phyloP scores from a whole-genome alignment of 2,888 invertebrate species.

The Pseudococcus viburni region DNA sequence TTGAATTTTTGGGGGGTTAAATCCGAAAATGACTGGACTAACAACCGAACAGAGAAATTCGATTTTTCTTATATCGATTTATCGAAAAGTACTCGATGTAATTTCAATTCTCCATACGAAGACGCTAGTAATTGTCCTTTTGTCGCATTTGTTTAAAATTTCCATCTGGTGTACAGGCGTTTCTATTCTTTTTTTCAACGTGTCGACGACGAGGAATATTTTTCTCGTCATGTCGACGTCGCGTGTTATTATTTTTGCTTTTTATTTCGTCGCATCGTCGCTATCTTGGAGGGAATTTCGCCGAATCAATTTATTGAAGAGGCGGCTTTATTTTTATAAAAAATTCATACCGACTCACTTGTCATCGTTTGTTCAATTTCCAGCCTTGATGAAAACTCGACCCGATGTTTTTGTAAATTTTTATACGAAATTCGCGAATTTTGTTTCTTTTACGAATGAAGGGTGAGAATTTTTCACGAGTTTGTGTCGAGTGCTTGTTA shows the following conservation, averaged over 20 bases:
- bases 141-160: neutral
- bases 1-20: too few species aligned
- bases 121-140: neutral
- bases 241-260: neutral
- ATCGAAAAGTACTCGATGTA: too few species aligned
- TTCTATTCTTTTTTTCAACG: neutral
- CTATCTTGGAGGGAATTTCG: neutral
- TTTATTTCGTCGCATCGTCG: neutral
- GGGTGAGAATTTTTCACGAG: neutral
- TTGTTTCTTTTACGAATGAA: too few species aligned
- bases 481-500: neutral
- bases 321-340: conserved; percentile 12
- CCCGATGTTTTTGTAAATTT: neutral
- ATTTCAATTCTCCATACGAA: too few species aligned
- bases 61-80: too few species aligned
- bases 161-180: neutral
- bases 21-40: too few species aligned
- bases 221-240: neutral
- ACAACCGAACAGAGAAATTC: too few species aligned
- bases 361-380: conserved; percentile 1
- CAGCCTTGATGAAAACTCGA: neutral
- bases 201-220: neutral
- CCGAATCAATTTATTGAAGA: neutral
- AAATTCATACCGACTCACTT: neutral
- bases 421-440: neutral